Evolutionary conservation across 2,113 vertebrate species (phyloP).

Genomic region (Heliornis fulica): DNA sequence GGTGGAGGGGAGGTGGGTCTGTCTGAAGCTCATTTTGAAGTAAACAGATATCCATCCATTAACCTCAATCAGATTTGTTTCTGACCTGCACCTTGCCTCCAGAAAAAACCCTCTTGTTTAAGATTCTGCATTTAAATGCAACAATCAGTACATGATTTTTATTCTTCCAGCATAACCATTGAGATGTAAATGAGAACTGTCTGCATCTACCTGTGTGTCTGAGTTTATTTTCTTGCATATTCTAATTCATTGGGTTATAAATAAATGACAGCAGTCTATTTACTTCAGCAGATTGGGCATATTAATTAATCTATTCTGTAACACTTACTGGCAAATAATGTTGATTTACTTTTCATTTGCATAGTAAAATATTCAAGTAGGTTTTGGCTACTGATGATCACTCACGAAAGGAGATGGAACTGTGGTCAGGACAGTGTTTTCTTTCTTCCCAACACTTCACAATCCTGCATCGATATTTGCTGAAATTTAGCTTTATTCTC

Average conservation of each 20-base stretch:
- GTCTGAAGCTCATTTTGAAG: not conserved
- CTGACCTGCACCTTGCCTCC: not conserved
- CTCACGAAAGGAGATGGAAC: not conserved
- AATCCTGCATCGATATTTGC: not conserved
- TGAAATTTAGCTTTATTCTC: not conserved
- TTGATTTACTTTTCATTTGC: not conserved
- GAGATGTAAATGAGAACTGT: slow-evolving; percentile 11
- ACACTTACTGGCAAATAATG: not conserved
- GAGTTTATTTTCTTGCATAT: slow-evolving; percentile 25
- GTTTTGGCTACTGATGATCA: not conserved
- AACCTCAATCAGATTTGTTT: not conserved
- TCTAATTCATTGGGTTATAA: slow-evolving; percentile 45
- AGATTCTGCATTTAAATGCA: not conserved
- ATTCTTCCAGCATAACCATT: not conserved
- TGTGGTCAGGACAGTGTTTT: not conserved
- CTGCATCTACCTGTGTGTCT: not conserved
- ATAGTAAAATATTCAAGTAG: not conserved
- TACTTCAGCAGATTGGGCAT: not conserved
- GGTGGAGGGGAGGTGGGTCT: not conserved
- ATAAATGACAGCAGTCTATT: slow-evolving; percentile 1
- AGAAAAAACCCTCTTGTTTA: not conserved
- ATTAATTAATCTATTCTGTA: slow-evolving; percentile 11
- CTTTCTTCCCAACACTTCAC: not conserved
- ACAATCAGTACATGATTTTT: not conserved
- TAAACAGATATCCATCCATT: not conserved